These are phyloP conservation scores for Sakesphorus luctuosus DNA, from an alignment of 2,113 vertebrate species.

Conservation along the genomic window DNA sequence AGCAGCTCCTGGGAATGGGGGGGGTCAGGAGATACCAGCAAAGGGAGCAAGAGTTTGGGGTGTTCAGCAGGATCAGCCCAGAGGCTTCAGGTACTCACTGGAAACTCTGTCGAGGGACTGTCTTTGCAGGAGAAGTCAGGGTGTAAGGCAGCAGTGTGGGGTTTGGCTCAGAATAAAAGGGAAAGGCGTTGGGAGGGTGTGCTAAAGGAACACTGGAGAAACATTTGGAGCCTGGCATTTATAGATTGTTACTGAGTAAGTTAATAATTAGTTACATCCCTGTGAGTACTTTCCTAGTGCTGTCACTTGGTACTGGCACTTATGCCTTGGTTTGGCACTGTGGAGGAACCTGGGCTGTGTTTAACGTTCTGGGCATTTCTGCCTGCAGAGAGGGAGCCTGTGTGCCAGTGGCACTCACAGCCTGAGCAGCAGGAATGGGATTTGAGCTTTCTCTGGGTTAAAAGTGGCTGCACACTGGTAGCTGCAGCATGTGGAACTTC, in stretches of 20 bases:
- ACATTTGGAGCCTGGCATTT: background rate
- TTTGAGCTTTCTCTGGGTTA: background rate
- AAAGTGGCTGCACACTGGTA: background rate
- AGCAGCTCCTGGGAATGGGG: background rate
- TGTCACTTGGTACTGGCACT: background rate
- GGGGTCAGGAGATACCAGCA: background rate
- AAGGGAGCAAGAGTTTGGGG: background rate
- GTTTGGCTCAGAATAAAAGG: background rate
- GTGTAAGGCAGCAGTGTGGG: background rate
- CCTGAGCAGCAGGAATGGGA: rapidly evolving
- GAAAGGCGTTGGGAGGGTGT: rapidly evolving
- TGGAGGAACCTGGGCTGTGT: background rate
- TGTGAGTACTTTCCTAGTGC: background rate
- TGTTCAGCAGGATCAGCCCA: background rate
- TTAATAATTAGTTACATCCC: background rate
- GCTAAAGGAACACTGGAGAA: background rate
- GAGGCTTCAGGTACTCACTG: background rate
- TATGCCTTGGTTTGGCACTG: background rate
- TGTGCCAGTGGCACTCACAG: background rate
- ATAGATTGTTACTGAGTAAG: background rate
- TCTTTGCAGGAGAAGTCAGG: background rate
- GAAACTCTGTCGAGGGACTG: rapidly evolving
- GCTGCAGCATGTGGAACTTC: background rate
- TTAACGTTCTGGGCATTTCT: background rate
- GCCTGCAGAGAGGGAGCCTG: background rate